Evolutionary conservation across 2,888 invertebrate species (phyloP), one percentile per base, ranked within the genome.

Genomic region (Tethea ocularis): DNA sequence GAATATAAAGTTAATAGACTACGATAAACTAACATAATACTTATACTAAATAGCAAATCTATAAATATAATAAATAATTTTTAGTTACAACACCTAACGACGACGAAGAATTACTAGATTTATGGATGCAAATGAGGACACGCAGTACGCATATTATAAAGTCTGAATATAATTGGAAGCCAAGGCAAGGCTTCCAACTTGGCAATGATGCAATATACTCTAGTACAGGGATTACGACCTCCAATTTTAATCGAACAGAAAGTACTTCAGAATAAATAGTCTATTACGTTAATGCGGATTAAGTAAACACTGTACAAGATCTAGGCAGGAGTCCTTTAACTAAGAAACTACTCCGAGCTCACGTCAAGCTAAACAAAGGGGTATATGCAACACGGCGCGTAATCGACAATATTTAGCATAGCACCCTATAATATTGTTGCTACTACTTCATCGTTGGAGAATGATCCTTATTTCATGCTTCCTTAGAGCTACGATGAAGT

Each of bases 301-400:
- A 5, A 20, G 17, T 46, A 46, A 46, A 46, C 46, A 17, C 17
- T 41, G 6, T 17, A 5, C 41, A 41, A n/a, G 41, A 41, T 4
- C 17, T 41, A 17, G 17, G 1, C 41, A 41, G 41, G 41, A 46
- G 46, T 46, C 56, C 53, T 46, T 55, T 36, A 59, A 38, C 59
- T 52, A 57, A 53, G 29, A 58, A 17, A 52, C 23, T 29, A 52
- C 26, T 52, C 69, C 66, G 64, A 54, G 62, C 57, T 57, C 66
- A 67, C 65, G 72, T 74, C 77, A 76, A 65, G 75, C 74, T 75
- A 76, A 78, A 79, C 79, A 79, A 78, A 75, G 75, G 70, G 67
- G 73, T 80, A 77, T 66, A 74, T 57, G 24, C 61, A 78, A 75
- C 78, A 78, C 72, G 69, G 70, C 69, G 66, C 71, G 68, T 77